A percentile compares a stretch with the other conserved stretches of the same genome.
These are phyloP conservation scores for Ochropleura leucogaster DNA, from an alignment of 2,888 invertebrate genomes.

Conservation along the genomic window DNA sequence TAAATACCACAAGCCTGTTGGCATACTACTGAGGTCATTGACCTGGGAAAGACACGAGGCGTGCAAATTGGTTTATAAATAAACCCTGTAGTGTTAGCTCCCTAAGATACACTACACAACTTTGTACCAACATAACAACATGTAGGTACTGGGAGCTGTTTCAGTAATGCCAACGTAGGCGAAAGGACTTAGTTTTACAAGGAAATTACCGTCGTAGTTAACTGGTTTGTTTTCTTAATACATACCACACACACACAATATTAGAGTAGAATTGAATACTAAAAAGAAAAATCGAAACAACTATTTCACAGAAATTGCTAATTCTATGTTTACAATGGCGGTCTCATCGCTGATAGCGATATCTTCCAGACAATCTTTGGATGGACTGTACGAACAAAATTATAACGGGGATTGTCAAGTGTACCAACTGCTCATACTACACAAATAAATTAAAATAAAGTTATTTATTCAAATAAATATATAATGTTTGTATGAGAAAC, in stretches of 20 bases:
- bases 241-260: no score
- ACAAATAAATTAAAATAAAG: no score
- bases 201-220: background rate
- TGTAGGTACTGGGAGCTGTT: background rate
- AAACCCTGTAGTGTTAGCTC: slow-evolving; percentile 11
- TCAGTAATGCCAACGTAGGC: background rate
- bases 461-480: no score
- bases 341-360: no score
- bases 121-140: background rate
- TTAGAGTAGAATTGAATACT: no score
- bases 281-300: no score
- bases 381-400: no score
- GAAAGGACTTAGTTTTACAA: background rate
- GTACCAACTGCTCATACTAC: no score
- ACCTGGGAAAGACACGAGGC: slow-evolving; percentile 22
- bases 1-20: slow-evolving; percentile 28
- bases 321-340: no score
- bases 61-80: slow-evolving; percentile 49
- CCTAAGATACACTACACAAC: background rate
- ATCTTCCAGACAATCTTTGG: no score
- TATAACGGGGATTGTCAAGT: no score
- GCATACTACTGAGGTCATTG: slow-evolving; percentile 9
- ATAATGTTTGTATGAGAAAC: background rate
- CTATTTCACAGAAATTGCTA: no score
- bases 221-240: background rate